Base-by-base conservation (phyloP, 2,113 vertebrate species). In the Pollachius pollachius region DNA sequence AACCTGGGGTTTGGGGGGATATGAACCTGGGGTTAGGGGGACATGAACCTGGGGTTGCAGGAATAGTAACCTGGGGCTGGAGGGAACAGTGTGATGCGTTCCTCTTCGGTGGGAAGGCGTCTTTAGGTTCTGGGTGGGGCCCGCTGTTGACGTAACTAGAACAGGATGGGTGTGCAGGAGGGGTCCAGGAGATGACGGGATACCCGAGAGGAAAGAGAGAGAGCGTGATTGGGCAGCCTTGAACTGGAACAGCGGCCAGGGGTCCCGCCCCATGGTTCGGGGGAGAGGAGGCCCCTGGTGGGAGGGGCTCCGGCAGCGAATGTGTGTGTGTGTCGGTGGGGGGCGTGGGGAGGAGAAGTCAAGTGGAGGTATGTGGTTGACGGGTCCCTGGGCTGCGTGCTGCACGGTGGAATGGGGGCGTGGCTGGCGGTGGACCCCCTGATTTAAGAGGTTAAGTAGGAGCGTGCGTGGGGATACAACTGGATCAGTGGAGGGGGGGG, bases 381-480 rank as follows among this genome's bases (percentile, higher is more conserved):
- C 23, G 34, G 19, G 16, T 15, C 11, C 11, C 41, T 9, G 41
- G 41, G 41, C 12, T 15, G 30, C 27, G 68, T 62, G 66, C 54
- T 62, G 76, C 67, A 66, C 56, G 65, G 70, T 62, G 68, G 19
- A 52, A 62, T 59, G 68, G 74, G 73, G 85, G 88, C 23, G 87
- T 74, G 77, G 62, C 72, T 77, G 85, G 77, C 76, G 67, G 70
- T 62, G 37, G 19, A 52, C 48, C 75, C 75, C 84, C 69, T 69
- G 77, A 81, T 85, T 91, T 84, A 84, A 78, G 83, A 80, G 90
- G 90, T 91, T 91, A 91, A 90, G 83, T 88, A 81, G 84, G 83
- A 73, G 81, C 15, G 76, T 78, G 85, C 64, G 67, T 61, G n/a
- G 81, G 81, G 76, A 83, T 73, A 62, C 87, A 81, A 86, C 81